A percentile compares a stretch with the other conserved stretches of the same genome.
Conservation (phyloP, 2,113 vertebrate species). For the Leucopsar rothschildi region DNA sequence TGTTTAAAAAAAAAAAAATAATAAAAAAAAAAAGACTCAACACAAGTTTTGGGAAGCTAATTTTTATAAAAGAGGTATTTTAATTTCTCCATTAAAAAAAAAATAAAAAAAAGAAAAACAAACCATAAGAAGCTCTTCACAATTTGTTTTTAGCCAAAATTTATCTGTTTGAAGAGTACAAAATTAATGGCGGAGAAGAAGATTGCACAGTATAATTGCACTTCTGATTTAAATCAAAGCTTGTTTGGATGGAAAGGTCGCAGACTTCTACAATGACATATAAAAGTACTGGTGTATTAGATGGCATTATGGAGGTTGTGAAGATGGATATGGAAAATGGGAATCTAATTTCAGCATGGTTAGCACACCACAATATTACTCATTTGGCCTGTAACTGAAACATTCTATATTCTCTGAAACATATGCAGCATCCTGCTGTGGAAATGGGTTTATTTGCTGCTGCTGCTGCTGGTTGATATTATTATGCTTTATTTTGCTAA, state of each 20-base stretch:
- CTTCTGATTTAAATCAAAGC: neutral
- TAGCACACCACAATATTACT: neutral
- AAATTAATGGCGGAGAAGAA: neutral
- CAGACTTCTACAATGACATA: neutral
- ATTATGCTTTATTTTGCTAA: slow-evolving; percentile 21
- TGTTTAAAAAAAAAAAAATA: rapidly evolving
- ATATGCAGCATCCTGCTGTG: slow-evolving; percentile 1
- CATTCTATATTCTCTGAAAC: neutral
- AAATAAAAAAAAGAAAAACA: neutral
- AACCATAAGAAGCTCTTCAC: neutral
- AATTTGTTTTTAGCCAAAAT: neutral
- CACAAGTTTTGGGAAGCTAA: neutral
- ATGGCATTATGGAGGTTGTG: neutral
- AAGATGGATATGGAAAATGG: neutral
- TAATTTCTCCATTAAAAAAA: neutral
- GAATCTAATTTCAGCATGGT: slow-evolving; percentile 9
- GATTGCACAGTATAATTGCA: neutral
- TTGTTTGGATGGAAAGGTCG: neutral
- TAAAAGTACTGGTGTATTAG: neutral
- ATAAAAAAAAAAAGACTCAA: too few relatives aligned
- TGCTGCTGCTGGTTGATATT: neutral
- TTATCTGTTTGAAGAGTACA: neutral
- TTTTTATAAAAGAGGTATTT: neutral
- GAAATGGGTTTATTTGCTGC: neutral
- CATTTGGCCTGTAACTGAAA: neutral